Evolutionary conservation across 2,888 invertebrate species (phyloP).

Genomic region (Hypena proboscidalis): DNA sequence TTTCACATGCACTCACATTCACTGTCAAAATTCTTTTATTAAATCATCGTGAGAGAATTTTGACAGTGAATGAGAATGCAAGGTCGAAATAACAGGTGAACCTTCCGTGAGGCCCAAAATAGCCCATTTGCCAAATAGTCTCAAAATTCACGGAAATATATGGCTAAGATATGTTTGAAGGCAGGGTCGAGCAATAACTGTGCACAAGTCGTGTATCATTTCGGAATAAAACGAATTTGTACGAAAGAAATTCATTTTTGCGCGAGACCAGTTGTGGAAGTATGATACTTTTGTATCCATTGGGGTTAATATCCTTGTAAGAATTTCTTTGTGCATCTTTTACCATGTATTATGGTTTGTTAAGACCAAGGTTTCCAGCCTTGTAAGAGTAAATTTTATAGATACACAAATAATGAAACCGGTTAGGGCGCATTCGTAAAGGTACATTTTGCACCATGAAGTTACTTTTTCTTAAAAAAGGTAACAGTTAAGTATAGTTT

Average conservation of each 20-base stretch:
- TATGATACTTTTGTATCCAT: background rate
- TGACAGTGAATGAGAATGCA: background rate
- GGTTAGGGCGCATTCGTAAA: slow-evolving; percentile 3
- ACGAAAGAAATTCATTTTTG: background rate
- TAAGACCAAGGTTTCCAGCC: background rate
- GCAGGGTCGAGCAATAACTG: background rate
- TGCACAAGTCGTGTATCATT: background rate
- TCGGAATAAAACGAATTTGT: too few relatives aligned
- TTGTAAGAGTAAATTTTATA: slow-evolving; percentile 1
- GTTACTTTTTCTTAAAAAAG: slow-evolving; percentile 3
- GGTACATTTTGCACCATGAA: background rate
- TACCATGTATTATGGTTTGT: slow-evolving; percentile 1
- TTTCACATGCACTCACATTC: too few relatives aligned
- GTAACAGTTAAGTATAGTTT: slow-evolving; percentile 5
- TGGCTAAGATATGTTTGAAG: background rate
- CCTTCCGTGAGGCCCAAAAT: slow-evolving; percentile 1
- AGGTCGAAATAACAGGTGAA: background rate
- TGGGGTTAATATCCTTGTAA: slow-evolving; percentile 21
- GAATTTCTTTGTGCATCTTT: slow-evolving; percentile 17
- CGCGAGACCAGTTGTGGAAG: background rate
- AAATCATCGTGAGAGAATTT: too few relatives aligned
- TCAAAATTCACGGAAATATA: slow-evolving; percentile 1
- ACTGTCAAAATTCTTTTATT: too few relatives aligned
- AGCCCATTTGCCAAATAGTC: background rate
- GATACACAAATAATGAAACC: slow-evolving; percentile 21